phyloP scores from a whole-genome alignment of 2,113 vertebrate species.

The Polypterus bichir region DNA sequence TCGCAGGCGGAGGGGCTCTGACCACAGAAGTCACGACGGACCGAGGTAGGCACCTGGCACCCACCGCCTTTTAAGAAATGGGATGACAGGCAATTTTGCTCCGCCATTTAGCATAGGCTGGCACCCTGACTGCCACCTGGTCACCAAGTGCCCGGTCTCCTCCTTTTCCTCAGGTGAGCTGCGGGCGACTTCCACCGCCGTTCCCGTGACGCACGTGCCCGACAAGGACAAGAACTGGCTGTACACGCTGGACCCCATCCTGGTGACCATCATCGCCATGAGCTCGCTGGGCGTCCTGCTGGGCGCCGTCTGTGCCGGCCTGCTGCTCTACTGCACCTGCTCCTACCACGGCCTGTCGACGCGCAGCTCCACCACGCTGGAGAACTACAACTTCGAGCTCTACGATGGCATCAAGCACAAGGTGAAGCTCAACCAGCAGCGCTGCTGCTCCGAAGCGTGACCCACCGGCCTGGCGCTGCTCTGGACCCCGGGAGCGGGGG shows the following conservation, averaged over 20 bases:
- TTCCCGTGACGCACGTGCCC: conserved; percentile 52
- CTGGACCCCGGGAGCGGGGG: neutral
- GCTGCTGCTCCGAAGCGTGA: conserved; percentile 94
- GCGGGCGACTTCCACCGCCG: conserved; percentile 29
- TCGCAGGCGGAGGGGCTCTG: no score
- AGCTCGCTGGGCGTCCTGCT: conserved; percentile 84
- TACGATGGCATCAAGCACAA: conserved; percentile 96
- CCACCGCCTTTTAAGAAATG: no score
- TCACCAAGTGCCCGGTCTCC: no score
- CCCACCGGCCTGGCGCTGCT: neutral
- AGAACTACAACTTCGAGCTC: conserved; percentile 97
- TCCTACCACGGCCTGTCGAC: conserved; percentile 83
- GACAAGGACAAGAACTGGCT: conserved; percentile 88
- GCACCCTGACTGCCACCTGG: no score
- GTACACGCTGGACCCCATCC: conserved; percentile 86
- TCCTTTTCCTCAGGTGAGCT: no score
- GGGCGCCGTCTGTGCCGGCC: conserved; percentile 79
- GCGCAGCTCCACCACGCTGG: conserved; percentile 85
- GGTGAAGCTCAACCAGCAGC: conserved; percentile 95
- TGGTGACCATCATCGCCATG: conserved; percentile 98
- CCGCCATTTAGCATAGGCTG: no score
- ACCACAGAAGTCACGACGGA: no score
- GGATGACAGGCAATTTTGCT: no score
- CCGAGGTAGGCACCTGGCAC: no score
- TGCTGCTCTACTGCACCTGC: conserved; percentile 92